Conservation (phyloP, 1,140 invertebrate genomes). For the Caenorhabditis remanei region DNA sequence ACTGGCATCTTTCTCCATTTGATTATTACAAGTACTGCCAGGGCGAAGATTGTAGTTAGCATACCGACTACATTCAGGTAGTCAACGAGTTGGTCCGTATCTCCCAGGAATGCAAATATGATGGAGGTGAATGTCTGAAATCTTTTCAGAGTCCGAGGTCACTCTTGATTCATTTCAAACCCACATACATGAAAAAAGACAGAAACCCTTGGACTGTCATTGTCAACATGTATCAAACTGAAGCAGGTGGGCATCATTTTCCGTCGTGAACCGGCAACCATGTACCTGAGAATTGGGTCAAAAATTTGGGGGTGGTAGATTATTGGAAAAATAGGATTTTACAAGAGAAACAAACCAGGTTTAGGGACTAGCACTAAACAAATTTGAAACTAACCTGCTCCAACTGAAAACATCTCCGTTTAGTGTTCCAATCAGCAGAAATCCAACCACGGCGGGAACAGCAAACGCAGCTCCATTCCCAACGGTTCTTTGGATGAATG, state of each 20-base stretch:
- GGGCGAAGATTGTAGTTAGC: slow-evolving; percentile 43
- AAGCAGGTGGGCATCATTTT: slow-evolving; percentile 60
- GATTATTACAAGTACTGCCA: slow-evolving; percentile 40
- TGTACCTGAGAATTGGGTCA: slow-evolving; percentile 53
- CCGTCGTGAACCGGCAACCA: slow-evolving; percentile 54
- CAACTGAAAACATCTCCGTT: slow-evolving; percentile 61
- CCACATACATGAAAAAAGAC: slow-evolving; percentile 55
- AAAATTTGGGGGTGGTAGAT: background rate
- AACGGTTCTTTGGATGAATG: slow-evolving; percentile 57
- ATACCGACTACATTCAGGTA: slow-evolving; percentile 51
- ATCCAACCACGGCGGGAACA: slow-evolving; percentile 55
- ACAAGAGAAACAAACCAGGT: background rate
- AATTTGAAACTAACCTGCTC: no score
- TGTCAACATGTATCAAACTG: slow-evolving; percentile 58
- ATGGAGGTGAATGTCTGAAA: slow-evolving; percentile 54
- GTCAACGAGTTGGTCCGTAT: slow-evolving; percentile 51
- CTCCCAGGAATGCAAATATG: slow-evolving; percentile 56
- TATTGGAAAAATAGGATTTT: background rate
- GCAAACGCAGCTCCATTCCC: slow-evolving; percentile 52
- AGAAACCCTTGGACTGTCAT: slow-evolving; percentile 61
- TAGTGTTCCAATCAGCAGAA: slow-evolving; percentile 54
- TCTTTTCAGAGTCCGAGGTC: no score
- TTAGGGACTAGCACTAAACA: no score
- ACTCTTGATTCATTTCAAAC: background rate
- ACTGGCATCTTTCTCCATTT: slow-evolving; percentile 61